A percentile compares a stretch with the other conserved stretches of the same genome.
These are phyloP conservation scores for Microtus richardsoni DNA, from an alignment of 2,113 vertebrate species.

Conservation along the genomic window DNA sequence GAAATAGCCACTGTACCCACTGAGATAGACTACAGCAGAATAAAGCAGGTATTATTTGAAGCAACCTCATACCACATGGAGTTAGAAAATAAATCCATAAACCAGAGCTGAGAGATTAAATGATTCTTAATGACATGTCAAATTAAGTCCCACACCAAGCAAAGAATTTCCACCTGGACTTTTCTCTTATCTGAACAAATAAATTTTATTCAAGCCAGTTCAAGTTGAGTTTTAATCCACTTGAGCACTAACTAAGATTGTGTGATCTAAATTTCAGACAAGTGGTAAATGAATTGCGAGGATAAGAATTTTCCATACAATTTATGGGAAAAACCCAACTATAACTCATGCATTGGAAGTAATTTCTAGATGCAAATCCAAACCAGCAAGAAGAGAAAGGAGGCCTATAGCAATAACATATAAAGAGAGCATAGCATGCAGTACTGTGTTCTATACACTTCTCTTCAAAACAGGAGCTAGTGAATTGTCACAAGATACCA, in stretches of 20 bases:
- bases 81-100: constrained; percentile 58
- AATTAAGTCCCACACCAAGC: constrained; percentile 55
- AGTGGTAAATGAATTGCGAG: neutral
- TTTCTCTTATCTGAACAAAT: neutral
- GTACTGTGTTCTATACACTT: neutral
- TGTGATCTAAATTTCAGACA: neutral
- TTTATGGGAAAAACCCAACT: neutral
- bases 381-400: neutral
- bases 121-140: constrained; percentile 50
- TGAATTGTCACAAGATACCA: no score
- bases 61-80: neutral
- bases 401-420: neutral
- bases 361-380: neutral
- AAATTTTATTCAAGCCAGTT: neutral
- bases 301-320: neutral
- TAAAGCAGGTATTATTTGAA: neutral
- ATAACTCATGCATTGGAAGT: neutral
- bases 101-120: constrained; percentile 36
- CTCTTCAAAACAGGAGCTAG: neutral
- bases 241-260: neutral
- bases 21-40: neutral
- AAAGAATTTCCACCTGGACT: constrained; percentile 46
- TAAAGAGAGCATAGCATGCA: fast-evolving
- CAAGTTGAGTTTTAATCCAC: neutral
- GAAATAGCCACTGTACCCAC: neutral